phyloP scores from a whole-genome alignment of 1,140 invertebrate species.

The Lethocerus indicus region DNA sequence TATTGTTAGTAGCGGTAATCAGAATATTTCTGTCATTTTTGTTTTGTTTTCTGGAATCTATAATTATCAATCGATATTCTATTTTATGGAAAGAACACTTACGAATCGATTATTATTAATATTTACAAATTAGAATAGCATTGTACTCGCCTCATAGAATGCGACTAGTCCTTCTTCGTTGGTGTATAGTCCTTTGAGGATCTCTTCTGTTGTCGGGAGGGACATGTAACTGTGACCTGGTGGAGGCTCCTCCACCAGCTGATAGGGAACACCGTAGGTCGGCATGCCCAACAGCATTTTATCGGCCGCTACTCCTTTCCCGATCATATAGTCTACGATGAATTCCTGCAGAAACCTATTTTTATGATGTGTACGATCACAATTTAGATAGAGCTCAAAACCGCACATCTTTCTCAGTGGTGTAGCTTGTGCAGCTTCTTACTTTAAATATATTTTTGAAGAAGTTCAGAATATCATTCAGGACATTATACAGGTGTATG shows the following conservation, averaged over 20 bases:
- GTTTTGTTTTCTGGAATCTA: too few relatives aligned
- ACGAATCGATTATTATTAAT: too few relatives aligned
- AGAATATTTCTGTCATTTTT: too few relatives aligned
- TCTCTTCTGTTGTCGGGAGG: constrained; percentile 30
- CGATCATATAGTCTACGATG: constrained; percentile 56
- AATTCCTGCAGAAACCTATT: constrained; percentile 35
- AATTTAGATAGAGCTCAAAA: background rate
- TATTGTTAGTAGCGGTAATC: too few relatives aligned
- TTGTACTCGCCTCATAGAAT: constrained; percentile 59
- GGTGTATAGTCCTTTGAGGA: constrained; percentile 57
- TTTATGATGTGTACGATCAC: constrained; percentile 11
- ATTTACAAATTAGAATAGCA: too few relatives aligned
- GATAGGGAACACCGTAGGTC: constrained; percentile 66
- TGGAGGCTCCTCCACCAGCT: constrained; percentile 26
- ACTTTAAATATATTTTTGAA: too few relatives aligned
- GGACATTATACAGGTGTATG: too few relatives aligned
- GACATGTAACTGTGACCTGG: constrained; percentile 24
- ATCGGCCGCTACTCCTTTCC: constrained; percentile 44
- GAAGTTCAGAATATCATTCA: too few relatives aligned
- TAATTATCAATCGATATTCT: too few relatives aligned
- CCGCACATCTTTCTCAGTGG: background rate
- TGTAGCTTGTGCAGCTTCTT: too few relatives aligned
- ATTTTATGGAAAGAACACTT: too few relatives aligned
- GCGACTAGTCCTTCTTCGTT: constrained; percentile 65
- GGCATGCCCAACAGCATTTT: constrained; percentile 71